A percentile compares a stretch with the other conserved stretches of the same genome.
Conservation (phyloP, 2,113 vertebrate species). For the Sinocyclocheilus anshuiensis region DNA sequence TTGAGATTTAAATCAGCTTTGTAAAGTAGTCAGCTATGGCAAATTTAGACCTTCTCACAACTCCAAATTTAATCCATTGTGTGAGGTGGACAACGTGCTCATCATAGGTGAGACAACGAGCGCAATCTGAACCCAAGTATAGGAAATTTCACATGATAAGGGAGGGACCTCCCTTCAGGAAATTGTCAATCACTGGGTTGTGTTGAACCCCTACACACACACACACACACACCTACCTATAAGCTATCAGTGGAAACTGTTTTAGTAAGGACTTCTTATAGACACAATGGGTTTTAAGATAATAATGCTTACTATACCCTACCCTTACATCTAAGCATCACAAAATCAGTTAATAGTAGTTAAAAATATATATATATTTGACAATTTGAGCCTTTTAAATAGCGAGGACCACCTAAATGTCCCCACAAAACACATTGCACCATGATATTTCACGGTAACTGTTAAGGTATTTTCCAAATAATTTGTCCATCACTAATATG, state of each 20-base stretch:
- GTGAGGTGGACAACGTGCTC: constrained; percentile 24
- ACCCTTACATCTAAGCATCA: neutral
- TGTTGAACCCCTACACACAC: constrained; percentile 66
- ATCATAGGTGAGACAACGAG: constrained; percentile 23
- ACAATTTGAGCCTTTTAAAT: neutral
- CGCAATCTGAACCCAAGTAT: constrained; percentile 22
- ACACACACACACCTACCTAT: constrained; percentile 34
- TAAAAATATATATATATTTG: too few relatives aligned
- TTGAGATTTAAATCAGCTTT: neutral
- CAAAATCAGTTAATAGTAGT: neutral
- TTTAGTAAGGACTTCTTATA: too few relatives aligned
- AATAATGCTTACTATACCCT: neutral
- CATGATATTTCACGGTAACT: neutral
- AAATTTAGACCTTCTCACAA: neutral
- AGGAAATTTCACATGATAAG: constrained; percentile 63
- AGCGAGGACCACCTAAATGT: neutral
- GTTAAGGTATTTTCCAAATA: neutral
- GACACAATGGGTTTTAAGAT: neutral
- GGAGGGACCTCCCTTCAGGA: constrained; percentile 81
- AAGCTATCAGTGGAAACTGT: neutral
- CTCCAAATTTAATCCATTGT: constrained; percentile 63
- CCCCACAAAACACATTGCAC: neutral
- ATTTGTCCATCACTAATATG: neutral
- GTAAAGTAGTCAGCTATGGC: neutral
- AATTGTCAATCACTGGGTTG: constrained; percentile 82